These are phyloP conservation scores for Gonatopus flavifemur DNA, from an alignment of 1,140 invertebrate genomes.

Conservation along the genomic window DNA sequence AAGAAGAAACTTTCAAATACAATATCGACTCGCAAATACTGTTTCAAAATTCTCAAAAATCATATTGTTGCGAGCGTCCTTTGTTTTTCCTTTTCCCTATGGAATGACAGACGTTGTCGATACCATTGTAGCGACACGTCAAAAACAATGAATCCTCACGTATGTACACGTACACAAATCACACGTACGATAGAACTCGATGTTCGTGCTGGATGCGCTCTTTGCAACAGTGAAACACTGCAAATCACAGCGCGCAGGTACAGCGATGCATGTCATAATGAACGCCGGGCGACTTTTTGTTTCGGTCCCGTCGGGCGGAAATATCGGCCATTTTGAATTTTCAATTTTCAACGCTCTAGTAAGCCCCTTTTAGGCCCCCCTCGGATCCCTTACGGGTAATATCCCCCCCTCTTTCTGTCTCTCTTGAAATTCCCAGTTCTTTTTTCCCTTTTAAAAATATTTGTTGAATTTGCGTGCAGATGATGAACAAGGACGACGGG, in stretches of 20 bases:
- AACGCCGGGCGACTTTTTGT: conserved; percentile 58
- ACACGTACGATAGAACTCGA: conserved; percentile 27
- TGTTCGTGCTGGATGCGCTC: conserved; percentile 41
- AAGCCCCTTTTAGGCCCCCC: conserved; percentile 43
- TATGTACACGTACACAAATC: conserved; percentile 15
- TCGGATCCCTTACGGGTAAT: conserved; percentile 22
- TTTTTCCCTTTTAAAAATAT: too few relatives aligned
- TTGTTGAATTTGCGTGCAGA: too few relatives aligned
- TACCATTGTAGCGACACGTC: background rate
- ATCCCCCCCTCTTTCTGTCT: conserved; percentile 1
- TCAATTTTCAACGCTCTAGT: conserved; percentile 61
- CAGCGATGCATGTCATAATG: conserved; percentile 59
- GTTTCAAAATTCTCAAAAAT: too few relatives aligned
- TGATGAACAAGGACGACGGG: too few relatives aligned
- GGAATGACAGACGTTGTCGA: background rate
- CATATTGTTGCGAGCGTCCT: too few relatives aligned
- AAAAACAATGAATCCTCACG: too few relatives aligned
- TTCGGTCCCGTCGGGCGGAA: conserved; percentile 59
- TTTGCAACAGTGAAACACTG: conserved; percentile 54
- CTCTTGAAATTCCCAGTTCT: conserved; percentile 1
- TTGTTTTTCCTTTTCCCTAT: too few relatives aligned
- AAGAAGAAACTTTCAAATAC: too few relatives aligned
- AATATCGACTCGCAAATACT: too few relatives aligned
- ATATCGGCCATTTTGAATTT: conserved; percentile 62
- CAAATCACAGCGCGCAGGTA: conserved; percentile 55